These are phyloP conservation scores for Elgaria multicarinata DNA, from an alignment of 2,113 vertebrate species.

Conservation along the genomic window DNA sequence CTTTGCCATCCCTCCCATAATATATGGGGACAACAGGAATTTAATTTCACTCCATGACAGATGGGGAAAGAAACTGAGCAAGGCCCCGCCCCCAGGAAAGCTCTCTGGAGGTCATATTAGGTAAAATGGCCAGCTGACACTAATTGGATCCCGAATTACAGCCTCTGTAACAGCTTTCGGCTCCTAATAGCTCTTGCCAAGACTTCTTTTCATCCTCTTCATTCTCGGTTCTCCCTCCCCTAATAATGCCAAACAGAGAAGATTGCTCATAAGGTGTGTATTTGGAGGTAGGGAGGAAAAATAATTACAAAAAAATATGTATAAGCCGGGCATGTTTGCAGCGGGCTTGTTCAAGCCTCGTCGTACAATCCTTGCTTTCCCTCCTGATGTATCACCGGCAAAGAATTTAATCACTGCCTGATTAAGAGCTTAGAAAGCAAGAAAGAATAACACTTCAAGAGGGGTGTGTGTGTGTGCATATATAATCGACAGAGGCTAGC, in stretches of 20 bases:
- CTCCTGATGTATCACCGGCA: constrained; percentile 38
- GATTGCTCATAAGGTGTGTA: neutral
- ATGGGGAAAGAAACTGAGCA: neutral
- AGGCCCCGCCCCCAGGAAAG: neutral
- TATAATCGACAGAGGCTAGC: neutral
- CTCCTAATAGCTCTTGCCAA: constrained; percentile 8
- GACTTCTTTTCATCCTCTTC: constrained; percentile 30
- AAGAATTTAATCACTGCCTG: constrained; percentile 64
- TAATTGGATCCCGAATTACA: neutral
- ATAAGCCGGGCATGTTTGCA: constrained; percentile 28
- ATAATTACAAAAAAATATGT: no score
- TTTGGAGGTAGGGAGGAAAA: neutral
- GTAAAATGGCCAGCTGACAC: neutral
- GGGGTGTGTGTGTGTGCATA: no score
- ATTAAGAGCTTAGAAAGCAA: constrained; percentile 62
- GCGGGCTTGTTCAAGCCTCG: constrained; percentile 60
- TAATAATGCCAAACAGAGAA: constrained; percentile 34
- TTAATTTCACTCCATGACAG: neutral
- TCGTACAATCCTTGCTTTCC: constrained; percentile 47
- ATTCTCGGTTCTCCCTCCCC: constrained; percentile 35
- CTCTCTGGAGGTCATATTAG: neutral
- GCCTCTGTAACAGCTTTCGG: neutral
- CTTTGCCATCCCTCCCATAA: neutral
- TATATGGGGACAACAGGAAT: neutral
- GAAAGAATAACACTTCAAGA: constrained; percentile 62